Conservation (phyloP, 2,113 vertebrate species). For the Calypte anna region DNA sequence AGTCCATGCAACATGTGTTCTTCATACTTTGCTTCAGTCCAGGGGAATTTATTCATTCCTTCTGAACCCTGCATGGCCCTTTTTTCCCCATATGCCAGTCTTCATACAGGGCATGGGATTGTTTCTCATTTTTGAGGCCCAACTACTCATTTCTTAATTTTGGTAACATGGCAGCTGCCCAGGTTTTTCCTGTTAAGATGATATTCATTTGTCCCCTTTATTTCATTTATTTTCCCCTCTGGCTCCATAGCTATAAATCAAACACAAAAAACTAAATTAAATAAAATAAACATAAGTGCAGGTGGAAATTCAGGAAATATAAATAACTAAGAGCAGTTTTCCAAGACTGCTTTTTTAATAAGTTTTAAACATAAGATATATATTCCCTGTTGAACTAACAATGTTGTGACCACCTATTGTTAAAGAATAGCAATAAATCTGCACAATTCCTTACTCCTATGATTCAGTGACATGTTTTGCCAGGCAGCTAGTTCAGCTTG, state of each 20-base stretch:
- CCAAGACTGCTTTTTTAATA: slow-evolving; percentile 67
- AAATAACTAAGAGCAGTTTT: slow-evolving; percentile 66
- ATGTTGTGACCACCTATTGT: slow-evolving; percentile 53
- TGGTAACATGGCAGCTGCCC: slow-evolving; percentile 15
- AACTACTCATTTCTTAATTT: slow-evolving; percentile 53
- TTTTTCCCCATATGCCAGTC: background rate
- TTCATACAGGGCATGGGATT: slow-evolving; percentile 7
- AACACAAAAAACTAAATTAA: slow-evolving; percentile 54
- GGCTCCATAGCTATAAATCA: slow-evolving; percentile 58
- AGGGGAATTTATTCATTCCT: slow-evolving; percentile 2
- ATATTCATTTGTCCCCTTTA: slow-evolving; percentile 55
- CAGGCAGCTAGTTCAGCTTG: background rate
- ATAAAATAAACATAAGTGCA: slow-evolving; percentile 54
- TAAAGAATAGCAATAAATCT: slow-evolving; percentile 50
- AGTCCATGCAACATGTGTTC: background rate
- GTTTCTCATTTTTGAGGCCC: slow-evolving; percentile 28
- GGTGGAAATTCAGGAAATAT: slow-evolving; percentile 69
- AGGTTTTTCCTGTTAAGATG: slow-evolving; percentile 65
- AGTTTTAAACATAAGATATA: slow-evolving; percentile 49
- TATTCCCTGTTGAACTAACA: slow-evolving; percentile 24
- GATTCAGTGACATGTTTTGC: slow-evolving; percentile 18
- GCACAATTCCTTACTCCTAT: background rate
- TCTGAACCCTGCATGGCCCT: background rate
- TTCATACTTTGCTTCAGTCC: background rate
- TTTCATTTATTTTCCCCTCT: slow-evolving; percentile 41